Conservation (phyloP, 2,113 vertebrate species). For the Barbus barbus region DNA sequence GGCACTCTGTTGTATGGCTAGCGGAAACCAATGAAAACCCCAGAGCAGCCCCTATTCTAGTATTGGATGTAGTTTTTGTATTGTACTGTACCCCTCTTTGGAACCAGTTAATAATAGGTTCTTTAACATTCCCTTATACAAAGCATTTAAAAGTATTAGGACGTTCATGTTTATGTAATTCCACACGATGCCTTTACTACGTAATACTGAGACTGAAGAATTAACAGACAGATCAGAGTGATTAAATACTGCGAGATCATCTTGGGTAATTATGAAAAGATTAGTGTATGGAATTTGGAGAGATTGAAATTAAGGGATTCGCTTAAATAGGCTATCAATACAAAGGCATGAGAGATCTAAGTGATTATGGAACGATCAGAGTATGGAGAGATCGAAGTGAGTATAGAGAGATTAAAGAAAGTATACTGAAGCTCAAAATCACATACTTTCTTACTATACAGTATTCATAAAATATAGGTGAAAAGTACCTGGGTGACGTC, state of each 20-base stretch:
- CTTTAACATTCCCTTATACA: neutral
- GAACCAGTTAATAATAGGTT: neutral
- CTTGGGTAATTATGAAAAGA: conserved; percentile 29
- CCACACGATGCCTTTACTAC: neutral
- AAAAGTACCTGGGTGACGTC: no score
- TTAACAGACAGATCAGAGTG: conserved; percentile 20
- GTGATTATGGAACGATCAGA: neutral
- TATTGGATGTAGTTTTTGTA: neutral
- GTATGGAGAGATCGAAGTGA: neutral
- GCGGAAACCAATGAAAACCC: neutral
- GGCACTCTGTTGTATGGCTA: neutral
- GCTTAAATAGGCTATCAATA: neutral
- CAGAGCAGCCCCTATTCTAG: neutral
- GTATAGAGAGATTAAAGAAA: neutral
- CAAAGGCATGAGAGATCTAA: neutral
- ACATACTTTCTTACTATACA: no score
- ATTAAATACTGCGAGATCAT: conserved; percentile 18
- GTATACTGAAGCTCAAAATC: no score
- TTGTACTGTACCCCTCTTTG: neutral
- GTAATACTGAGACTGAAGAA: neutral
- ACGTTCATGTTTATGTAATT: neutral
- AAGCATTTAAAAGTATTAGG: neutral
- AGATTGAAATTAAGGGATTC: neutral
- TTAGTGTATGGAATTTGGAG: conserved; percentile 1
- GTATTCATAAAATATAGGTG: no score